Evolutionary conservation across 2,797 vertebrate genomes (phyloP).

Genomic region (Alcedo quadribrachys): DNA sequence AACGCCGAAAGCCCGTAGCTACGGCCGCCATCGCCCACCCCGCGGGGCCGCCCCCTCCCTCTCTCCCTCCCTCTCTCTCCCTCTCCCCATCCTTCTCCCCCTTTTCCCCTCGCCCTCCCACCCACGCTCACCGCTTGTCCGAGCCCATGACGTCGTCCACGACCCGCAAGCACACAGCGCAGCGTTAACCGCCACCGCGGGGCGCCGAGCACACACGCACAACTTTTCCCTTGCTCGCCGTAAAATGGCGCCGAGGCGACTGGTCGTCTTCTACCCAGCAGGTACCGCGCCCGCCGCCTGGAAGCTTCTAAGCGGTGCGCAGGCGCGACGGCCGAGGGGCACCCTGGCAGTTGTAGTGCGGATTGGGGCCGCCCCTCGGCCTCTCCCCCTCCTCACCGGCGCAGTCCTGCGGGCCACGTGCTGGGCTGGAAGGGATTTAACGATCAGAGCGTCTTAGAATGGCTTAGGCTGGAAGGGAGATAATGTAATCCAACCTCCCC

Average conservation of each 20-base stretch:
- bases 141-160: conserved; percentile 74
- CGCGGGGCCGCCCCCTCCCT: not conserved
- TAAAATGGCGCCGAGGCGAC: conserved; percentile 77
- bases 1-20: not conserved
- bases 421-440: no score
- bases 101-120: not conserved
- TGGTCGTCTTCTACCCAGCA: conserved; percentile 78
- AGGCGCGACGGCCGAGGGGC: not conserved
- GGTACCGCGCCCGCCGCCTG: conserved; percentile 2
- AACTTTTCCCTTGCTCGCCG: not conserved
- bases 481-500: no score
- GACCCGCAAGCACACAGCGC: not conserved
- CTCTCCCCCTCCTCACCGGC: no score
- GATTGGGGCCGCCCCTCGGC: not conserved
- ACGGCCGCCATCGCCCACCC: not conserved
- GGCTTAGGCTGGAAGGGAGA: no score
- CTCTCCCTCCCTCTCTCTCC: no score
- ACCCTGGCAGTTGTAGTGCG: conserved; percentile 49
- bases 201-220: not conserved
- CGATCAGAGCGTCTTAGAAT: no score
- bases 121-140: conserved; percentile 75
- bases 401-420: no score
- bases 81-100: no score
- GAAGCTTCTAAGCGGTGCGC: conserved; percentile 37
- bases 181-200: not conserved